A percentile compares a stretch with the other conserved stretches of the same genome.
phyloP scores from a whole-genome alignment of 2,888 invertebrate genomes.

The Phortica okadai region DNA sequence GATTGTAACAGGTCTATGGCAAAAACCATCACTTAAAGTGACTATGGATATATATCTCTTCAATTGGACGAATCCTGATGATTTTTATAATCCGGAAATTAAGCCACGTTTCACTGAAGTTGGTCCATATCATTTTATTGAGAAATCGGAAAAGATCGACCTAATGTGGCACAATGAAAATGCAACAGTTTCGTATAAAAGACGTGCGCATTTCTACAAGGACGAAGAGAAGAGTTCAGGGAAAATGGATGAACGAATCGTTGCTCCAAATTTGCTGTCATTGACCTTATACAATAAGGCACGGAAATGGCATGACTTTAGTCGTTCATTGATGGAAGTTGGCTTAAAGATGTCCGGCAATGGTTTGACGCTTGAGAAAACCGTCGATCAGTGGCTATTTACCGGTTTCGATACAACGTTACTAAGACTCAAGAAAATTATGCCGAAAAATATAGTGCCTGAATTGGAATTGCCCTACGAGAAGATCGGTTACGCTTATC shows the following conservation, averaged over 20 bases:
- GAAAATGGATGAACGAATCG: constrained; percentile 53
- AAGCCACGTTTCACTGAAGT: constrained; percentile 79
- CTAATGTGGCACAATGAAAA: constrained; percentile 84
- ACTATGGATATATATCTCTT: constrained; percentile 83
- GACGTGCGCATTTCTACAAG: constrained; percentile 83
- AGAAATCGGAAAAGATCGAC: constrained; percentile 83
- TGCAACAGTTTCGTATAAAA: constrained; percentile 84
- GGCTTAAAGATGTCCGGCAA: constrained; percentile 79
- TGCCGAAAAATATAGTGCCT: constrained; percentile 78
- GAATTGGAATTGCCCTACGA: constrained; percentile 81
- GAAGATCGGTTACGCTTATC: constrained; percentile 90
- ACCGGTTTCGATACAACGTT: constrained; percentile 87
- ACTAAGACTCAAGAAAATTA: constrained; percentile 76
- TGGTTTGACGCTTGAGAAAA: constrained; percentile 79
- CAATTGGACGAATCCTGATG: constrained; percentile 87
- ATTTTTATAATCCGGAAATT: constrained; percentile 77
- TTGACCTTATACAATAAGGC: constrained; percentile 58
- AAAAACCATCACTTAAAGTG: constrained; percentile 80
- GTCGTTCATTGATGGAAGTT: constrained; percentile 77
- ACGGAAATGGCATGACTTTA: constrained; percentile 55
- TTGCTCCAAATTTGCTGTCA: constrained; percentile 58
- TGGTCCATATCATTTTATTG: constrained; percentile 82
- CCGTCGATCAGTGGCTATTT: constrained; percentile 84
- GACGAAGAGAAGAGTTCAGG: constrained; percentile 54
- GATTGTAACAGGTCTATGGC: constrained; percentile 78